A percentile compares a stretch with the other conserved stretches of the same genome.
Evolutionary conservation across 2,797 vertebrate genomes (phyloP).

Genomic region (Sebastes cheni): DNA sequence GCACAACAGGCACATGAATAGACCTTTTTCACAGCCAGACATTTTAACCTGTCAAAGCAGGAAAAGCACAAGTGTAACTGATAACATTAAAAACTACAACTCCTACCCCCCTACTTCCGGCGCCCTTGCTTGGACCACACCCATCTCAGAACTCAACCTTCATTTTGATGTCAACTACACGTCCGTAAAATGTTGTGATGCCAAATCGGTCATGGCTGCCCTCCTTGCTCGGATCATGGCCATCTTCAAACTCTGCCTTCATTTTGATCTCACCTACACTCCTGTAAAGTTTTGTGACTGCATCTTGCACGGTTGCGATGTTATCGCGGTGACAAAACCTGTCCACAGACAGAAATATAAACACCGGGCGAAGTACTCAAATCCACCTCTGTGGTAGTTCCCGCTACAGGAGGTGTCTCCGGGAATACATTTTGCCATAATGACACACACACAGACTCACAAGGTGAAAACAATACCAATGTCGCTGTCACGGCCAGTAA

Average conservation of each 20-base stretch:
- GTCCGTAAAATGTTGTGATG: no score
- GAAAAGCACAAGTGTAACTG: neutral
- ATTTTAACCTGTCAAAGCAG: neutral
- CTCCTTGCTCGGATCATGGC: no score
- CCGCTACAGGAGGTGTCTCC: neutral
- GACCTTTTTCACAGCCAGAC: neutral
- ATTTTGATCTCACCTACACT: no score
- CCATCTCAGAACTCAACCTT: neutral
- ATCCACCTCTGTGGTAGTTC: neutral
- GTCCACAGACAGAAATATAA: neutral
- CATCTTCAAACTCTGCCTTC: no score
- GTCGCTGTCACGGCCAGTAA: neutral
- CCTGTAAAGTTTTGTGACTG: neutral
- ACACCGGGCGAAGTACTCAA: neutral
- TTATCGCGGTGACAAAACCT: neutral
- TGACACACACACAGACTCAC: neutral
- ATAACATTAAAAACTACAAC: neutral
- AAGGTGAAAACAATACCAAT: neutral
- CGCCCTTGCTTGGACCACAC: neutral
- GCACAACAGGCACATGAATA: neutral
- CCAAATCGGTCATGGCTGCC: no score
- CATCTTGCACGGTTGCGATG: neutral
- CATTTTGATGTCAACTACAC: neutral
- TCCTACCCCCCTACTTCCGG: neutral
- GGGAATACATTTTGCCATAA: neutral